Evolutionary conservation across 2,113 vertebrate species (phyloP), one percentile per base, ranked within the genome.

Genomic region (Cyphomyrus plagiostoma): DNA sequence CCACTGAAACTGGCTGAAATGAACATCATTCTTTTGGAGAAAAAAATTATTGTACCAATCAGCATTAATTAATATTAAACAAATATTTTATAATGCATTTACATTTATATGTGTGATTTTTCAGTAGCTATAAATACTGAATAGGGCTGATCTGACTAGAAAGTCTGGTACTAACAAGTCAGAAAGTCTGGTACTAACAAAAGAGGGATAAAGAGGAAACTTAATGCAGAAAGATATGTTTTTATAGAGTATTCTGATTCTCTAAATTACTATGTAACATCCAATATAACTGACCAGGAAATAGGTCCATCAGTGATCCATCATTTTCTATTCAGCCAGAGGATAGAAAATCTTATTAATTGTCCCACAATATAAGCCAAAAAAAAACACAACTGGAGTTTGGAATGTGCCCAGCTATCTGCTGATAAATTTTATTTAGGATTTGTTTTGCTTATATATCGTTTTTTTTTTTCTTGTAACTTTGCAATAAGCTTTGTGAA

Each of bases 21-120:
- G 96, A 94, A 92, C 95, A 94, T 95, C 94, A 92, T 95, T 96
- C 97, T 98, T 98, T 95, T 91, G 92, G 90, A 91, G 94, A 90
- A 94, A 95, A 95, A 93, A 35, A 46, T 49, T 11, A 50, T 26
- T 82, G 70, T 80, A 35, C 48, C 19, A 80, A 50, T 89, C 74
- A 89, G 74, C 77, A 58, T 42, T 35, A 1, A 56, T 82, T 49
- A 80, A 39, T 39, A 88, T 19, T 30, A 56, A n/a, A 13, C 26
- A 23, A 13, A 50, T 52, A 26, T n/a, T 39, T 35, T 42, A 80
- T 80, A 80, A 42, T 19, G 6, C 42, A 17, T 35, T 42, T 80
- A 42, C 74, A 80, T 39, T 39, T 7, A 42, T 42, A 4, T 80
- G 74, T 80, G 15, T 80, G 13, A 35, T 39, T 80, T 80, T 80